These are phyloP conservation scores for Triops longicaudatus DNA, from an alignment of 1,140 invertebrate species.

Conservation along the genomic window DNA sequence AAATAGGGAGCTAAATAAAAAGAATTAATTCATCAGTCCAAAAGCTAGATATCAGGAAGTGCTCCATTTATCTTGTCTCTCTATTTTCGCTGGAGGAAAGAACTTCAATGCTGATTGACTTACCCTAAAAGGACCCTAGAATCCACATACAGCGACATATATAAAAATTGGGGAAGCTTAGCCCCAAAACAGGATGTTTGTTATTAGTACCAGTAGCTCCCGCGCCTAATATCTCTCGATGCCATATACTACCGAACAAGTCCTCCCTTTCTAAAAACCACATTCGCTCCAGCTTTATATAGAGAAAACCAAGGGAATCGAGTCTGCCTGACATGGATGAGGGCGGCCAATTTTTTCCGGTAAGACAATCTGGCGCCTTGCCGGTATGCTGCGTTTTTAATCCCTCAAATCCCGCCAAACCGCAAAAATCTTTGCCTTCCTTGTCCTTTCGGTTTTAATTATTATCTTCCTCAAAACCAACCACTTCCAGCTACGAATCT, in stretches of 20 bases:
- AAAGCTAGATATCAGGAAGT: too few species aligned
- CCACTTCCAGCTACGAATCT: too few species aligned
- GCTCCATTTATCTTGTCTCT: too few species aligned
- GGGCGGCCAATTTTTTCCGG: background rate
- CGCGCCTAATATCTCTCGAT: background rate
- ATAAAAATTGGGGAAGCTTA: background rate
- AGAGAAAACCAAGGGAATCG: background rate
- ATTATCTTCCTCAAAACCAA: too few species aligned
- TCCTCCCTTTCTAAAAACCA: background rate
- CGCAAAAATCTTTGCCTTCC: background rate
- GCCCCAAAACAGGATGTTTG: background rate
- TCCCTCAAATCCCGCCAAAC: background rate
- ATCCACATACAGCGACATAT: background rate
- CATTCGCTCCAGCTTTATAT: background rate
- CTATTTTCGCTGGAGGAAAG: too few species aligned
- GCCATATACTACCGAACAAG: background rate
- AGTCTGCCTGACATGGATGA: background rate
- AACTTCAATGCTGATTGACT: background rate
- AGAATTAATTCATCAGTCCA: too few species aligned
- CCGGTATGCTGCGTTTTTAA: background rate
- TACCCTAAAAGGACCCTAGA: background rate
- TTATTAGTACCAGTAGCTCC: constrained; percentile 10
- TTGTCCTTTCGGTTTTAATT: background rate
- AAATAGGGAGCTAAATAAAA: too few species aligned
- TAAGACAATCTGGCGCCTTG: background rate